A percentile compares a stretch with the other conserved stretches of the same genome.
Evolutionary conservation across 2,888 invertebrate genomes (phyloP).

Genomic region (Marronus borbonicus): DNA sequence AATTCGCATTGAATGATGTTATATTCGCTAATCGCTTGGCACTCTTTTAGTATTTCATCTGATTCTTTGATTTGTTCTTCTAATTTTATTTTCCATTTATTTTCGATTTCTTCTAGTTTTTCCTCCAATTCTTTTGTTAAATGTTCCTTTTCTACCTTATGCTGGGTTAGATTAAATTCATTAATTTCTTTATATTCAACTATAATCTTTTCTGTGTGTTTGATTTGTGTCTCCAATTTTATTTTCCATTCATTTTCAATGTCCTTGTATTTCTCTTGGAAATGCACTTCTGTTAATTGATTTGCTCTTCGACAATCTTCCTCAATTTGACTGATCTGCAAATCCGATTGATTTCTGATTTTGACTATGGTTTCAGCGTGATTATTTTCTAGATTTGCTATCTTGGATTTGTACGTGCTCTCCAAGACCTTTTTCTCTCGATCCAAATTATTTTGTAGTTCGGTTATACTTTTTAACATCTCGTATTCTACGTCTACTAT

Average conservation of each 20-base stretch:
- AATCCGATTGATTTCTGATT: slow-evolving; percentile 57
- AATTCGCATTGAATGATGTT: slow-evolving; percentile 73
- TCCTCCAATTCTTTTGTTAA: slow-evolving; percentile 68
- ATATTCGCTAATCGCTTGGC: slow-evolving; percentile 73
- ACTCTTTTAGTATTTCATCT: slow-evolving; percentile 72
- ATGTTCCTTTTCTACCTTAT: slow-evolving; percentile 70
- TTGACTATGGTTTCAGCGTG: slow-evolving; percentile 64
- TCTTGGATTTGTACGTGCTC: slow-evolving; percentile 58
- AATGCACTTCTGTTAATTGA: slow-evolving; percentile 66
- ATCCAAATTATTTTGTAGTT: slow-evolving; percentile 61
- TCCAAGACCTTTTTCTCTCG: slow-evolving; percentile 61
- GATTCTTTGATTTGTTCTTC: slow-evolving; percentile 70
- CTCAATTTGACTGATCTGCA: slow-evolving; percentile 67
- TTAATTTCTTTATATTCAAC: slow-evolving; percentile 74
- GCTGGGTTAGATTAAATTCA: slow-evolving; percentile 72
- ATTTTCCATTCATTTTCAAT: slow-evolving; percentile 66
- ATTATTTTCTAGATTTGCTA: slow-evolving; percentile 61
- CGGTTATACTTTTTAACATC: slow-evolving; percentile 63
- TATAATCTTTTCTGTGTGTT: slow-evolving; percentile 70
- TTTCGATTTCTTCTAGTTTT: slow-evolving; percentile 70
- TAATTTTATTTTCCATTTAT: slow-evolving; percentile 64
- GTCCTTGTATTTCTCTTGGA: slow-evolving; percentile 70
- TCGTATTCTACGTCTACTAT: slow-evolving; percentile 64
- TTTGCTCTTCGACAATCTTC: slow-evolving; percentile 68
- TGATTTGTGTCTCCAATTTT: slow-evolving; percentile 69